Evolutionary conservation across 2,113 vertebrate species (phyloP).

Genomic region (Acinonyx jubatus): DNA sequence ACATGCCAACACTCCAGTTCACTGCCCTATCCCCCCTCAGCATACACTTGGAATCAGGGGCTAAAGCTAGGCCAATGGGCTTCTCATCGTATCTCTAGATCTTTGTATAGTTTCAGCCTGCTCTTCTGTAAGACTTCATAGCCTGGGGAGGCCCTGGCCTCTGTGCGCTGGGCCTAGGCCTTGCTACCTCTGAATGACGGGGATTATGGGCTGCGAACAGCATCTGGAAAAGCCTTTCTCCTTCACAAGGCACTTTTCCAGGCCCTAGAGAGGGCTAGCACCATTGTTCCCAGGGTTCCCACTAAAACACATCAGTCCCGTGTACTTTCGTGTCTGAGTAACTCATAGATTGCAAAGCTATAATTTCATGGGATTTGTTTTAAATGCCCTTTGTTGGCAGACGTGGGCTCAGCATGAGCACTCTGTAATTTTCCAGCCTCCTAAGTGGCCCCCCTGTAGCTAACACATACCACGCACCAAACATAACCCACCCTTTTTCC

Average conservation of each 20-base stretch:
- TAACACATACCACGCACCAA: not conserved
- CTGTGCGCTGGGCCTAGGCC: fast-evolving
- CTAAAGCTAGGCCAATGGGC: not conserved
- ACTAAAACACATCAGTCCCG: not conserved
- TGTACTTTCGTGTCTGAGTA: constrained; percentile 40
- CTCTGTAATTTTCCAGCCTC: constrained; percentile 70
- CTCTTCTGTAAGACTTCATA: not conserved
- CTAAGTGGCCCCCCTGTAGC: constrained; percentile 43
- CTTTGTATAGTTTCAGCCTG: not conserved
- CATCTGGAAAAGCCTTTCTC: not conserved
- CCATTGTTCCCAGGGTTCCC: not conserved
- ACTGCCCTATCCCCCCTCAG: fast-evolving
- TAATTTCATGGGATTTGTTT: constrained; percentile 68
- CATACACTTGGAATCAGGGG: not conserved
- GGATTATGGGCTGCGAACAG: not conserved
- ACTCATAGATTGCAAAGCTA: constrained; percentile 27
- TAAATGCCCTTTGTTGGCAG: constrained; percentile 63
- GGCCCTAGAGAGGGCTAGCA: not conserved
- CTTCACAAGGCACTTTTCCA: not conserved
- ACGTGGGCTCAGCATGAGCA: constrained; percentile 47
- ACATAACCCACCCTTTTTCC: constrained; percentile 39
- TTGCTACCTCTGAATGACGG: not conserved
- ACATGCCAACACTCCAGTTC: fast-evolving
- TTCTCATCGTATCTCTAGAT: not conserved
- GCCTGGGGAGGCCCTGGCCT: not conserved